Conservation (phyloP, 2,888 invertebrate species). For the Apamea crenata region DNA sequence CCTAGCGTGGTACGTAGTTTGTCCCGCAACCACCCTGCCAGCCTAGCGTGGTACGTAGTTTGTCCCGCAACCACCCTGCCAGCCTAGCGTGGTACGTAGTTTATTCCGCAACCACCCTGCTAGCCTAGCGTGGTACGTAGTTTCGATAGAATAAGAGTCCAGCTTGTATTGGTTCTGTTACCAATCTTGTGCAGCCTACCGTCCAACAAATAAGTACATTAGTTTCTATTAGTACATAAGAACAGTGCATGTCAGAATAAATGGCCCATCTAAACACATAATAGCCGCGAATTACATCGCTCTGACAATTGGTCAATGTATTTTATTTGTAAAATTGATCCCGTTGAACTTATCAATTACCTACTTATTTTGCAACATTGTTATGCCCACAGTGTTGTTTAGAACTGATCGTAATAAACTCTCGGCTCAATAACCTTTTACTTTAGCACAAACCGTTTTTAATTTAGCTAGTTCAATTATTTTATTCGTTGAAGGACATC, state of each 20-base stretch:
- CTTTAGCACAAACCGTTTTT: constrained; percentile 2
- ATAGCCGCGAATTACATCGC: constrained; percentile 51
- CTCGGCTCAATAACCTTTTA: constrained; percentile 31
- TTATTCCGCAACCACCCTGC: too few species aligned
- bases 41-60: not conserved
- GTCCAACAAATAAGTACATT: constrained; percentile 1
- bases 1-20: too few species aligned
- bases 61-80: too few species aligned
- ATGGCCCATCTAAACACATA: constrained; percentile 49
- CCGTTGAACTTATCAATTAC: constrained; percentile 60
- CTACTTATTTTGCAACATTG: constrained; percentile 49
- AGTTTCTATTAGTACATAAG: constrained; percentile 14
- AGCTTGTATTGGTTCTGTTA: not conserved
- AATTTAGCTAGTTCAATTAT: constrained; percentile 13
- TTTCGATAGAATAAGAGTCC: too few species aligned
- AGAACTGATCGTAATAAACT: constrained; percentile 31
- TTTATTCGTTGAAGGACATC: too few species aligned
- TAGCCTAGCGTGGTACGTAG: not conserved
- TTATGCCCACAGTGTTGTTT: constrained; percentile 17
- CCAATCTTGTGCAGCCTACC: not conserved
- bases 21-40: too few species aligned
- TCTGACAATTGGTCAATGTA: constrained; percentile 48
- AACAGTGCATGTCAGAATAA: constrained; percentile 52
- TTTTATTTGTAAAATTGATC: constrained; percentile 62
- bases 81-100: not conserved